Evolutionary conservation across 2,113 vertebrate species (phyloP).

Genomic region (Casuarius casuarius): DNA sequence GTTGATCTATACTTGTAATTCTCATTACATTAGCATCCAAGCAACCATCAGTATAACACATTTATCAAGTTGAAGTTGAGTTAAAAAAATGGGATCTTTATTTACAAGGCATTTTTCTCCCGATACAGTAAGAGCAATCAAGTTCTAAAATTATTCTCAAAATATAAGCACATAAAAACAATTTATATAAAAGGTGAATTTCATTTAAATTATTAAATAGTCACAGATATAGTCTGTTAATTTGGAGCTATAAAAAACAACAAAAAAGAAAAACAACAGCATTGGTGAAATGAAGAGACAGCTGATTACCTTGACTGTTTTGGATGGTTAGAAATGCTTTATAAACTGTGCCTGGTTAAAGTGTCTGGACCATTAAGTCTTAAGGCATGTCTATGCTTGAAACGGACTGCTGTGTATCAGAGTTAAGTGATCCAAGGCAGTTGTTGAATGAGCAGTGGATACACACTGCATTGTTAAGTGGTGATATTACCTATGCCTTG

Average conservation of each 20-base stretch:
- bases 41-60: background rate
- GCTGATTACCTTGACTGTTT: background rate
- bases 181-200: too few species aligned
- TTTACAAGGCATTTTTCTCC: background rate
- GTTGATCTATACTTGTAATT: too few species aligned
- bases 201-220: too few species aligned
- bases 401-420: background rate
- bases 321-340: background rate
- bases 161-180: too few species aligned
- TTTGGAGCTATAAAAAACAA: background rate
- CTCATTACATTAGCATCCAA: background rate
- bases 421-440: rapidly evolving
- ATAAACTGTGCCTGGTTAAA: background rate
- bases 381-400: background rate
- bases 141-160: too few species aligned
- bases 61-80: too few species aligned
- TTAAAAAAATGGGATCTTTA: background rate
- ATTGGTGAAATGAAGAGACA: background rate
- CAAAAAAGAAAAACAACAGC: background rate
- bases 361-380: background rate
- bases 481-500: background rate
- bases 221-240: background rate
- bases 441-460: background rate
- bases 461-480: background rate
- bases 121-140: background rate